Evolutionary conservation across 1,140 invertebrate species (phyloP).

Genomic region (Artemia franciscana): DNA sequence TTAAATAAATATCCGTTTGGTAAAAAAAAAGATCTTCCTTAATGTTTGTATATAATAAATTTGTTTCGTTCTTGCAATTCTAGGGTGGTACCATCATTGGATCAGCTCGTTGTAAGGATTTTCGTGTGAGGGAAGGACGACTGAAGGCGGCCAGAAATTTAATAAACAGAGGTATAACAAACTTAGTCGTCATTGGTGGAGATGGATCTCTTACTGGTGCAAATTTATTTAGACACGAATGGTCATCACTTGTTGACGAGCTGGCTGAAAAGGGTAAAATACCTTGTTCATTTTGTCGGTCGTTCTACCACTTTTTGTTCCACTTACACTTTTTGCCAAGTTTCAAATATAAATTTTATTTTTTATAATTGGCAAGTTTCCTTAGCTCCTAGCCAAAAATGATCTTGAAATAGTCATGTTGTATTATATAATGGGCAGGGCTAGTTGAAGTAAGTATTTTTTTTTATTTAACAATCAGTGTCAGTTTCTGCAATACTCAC

Average conservation of each 20-base stretch:
- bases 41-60: background rate
- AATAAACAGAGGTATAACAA: slow-evolving; percentile 64
- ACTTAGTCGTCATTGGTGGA: slow-evolving; percentile 93
- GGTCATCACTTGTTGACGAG: slow-evolving; percentile 53
- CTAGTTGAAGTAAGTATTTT: too few species aligned
- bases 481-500: too few species aligned
- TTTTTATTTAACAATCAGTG: too few species aligned
- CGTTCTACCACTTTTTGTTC: too few species aligned
- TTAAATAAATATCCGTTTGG: background rate
- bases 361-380: too few species aligned
- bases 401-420: background rate
- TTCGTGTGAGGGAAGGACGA: slow-evolving; percentile 58
- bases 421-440: too few species aligned
- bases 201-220: slow-evolving; percentile 97
- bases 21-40: background rate
- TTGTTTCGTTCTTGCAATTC: slow-evolving; percentile 8
- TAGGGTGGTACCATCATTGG: slow-evolving; percentile 95
- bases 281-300: slow-evolving; percentile 3
- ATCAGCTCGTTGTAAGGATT: slow-evolving; percentile 82
- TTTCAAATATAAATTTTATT: too few species aligned
- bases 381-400: too few species aligned
- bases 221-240: slow-evolving; percentile 77
- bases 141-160: slow-evolving; percentile 81
- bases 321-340: too few species aligned
- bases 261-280: slow-evolving; percentile 35